These are phyloP conservation scores for Zosterops hypoxanthus DNA, from an alignment of 2,113 vertebrate genomes.

Conservation along the genomic window DNA sequence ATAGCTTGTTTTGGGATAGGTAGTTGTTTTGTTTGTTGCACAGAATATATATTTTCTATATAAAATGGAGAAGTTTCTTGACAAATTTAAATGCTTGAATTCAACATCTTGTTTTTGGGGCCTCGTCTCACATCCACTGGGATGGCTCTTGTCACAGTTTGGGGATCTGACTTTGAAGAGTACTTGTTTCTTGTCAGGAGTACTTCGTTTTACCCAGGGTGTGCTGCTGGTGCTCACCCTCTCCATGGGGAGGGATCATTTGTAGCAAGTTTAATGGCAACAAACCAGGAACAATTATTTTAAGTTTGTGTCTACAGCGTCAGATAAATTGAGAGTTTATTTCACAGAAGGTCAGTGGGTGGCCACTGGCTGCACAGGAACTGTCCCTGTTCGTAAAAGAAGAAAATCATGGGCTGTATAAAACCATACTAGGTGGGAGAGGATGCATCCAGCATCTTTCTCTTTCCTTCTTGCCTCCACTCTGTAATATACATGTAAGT, in stretches of 20 bases:
- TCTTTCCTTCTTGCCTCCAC: not conserved
- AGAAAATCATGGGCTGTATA: not conserved
- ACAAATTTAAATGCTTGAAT: not conserved
- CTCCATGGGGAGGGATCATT: not conserved
- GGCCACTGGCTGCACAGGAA: not conserved
- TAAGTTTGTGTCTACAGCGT: not conserved
- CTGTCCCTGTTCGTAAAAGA: not conserved
- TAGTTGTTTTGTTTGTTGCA: not conserved
- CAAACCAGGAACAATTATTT: not conserved
- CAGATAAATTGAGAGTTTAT: not conserved
- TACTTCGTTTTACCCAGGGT: not conserved
- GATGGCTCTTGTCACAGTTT: not conserved
- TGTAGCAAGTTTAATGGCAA: not conserved
- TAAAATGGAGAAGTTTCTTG: not conserved
- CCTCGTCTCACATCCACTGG: not conserved
- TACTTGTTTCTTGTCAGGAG: not conserved
- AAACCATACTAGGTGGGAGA: not conserved
- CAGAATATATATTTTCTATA: not conserved
- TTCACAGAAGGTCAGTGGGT: not conserved
- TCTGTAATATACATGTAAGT: not conserved
- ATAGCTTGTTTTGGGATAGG: not conserved
- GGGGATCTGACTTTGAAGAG: not conserved
- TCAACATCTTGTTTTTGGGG: not conserved
- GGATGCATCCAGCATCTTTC: not conserved
- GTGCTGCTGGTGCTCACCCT: not conserved